These are phyloP conservation scores for Cydia strobilella DNA, from an alignment of 1,140 invertebrate genomes.

Conservation along the genomic window DNA sequence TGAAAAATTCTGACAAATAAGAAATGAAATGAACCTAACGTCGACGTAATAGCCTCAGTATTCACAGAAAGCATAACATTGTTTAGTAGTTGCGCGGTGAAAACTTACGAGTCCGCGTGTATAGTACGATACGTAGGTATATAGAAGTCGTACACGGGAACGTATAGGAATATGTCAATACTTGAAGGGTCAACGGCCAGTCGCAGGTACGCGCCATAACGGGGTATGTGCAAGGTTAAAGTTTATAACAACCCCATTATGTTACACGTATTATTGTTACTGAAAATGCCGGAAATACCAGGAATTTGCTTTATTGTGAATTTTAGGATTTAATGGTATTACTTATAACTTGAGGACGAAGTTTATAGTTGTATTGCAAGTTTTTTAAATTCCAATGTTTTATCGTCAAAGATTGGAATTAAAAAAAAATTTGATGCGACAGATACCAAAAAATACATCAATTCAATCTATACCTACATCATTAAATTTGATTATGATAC, in stretches of 20 bases:
- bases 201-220: slow-evolving; percentile 66
- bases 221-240: slow-evolving; percentile 39
- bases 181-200: slow-evolving; percentile 75
- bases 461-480: no score
- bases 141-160: slow-evolving; percentile 72
- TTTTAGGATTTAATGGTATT: background rate
- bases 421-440: no score
- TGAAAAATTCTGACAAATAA: background rate
- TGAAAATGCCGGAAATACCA: slow-evolving; percentile 12
- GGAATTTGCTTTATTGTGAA: background rate
- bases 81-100: slow-evolving; percentile 37
- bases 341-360: background rate
- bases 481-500: no score
- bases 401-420: no score
- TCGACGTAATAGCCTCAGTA: background rate
- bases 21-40: background rate
- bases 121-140: background rate
- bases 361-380: background rate
- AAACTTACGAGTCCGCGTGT: slow-evolving; percentile 41
- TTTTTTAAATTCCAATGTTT: background rate
- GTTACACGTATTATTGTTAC: slow-evolving; percentile 28
- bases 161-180: slow-evolving; percentile 79
- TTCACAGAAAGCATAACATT: slow-evolving; percentile 25
- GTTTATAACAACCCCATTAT: slow-evolving; percentile 31
- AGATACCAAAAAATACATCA: no score